Evolutionary conservation across 2,797 vertebrate species (phyloP).

Genomic region (Graptemys geographica): DNA sequence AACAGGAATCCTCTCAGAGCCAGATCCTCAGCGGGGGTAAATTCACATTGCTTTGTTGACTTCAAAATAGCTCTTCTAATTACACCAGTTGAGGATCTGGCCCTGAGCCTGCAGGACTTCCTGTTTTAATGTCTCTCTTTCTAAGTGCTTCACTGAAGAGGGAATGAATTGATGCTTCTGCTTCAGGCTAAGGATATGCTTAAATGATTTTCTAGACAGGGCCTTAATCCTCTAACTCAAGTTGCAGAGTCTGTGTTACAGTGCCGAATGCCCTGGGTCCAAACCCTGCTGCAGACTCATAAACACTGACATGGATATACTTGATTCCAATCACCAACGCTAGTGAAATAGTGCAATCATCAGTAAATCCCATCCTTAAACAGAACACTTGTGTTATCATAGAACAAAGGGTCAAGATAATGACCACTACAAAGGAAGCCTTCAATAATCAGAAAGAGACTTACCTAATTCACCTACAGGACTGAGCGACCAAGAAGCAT

Average conservation of each 20-base stretch:
- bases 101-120: too few species aligned
- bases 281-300: not conserved
- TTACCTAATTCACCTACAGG: not conserved
- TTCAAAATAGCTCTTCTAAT: not conserved
- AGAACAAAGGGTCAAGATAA: not conserved
- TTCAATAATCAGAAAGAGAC: not conserved
- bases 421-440: not conserved
- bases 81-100: too few species aligned
- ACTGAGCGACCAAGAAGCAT: not conserved
- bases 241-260: not conserved
- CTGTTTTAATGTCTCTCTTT: not conserved
- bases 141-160: not conserved
- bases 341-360: not conserved
- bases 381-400: not conserved
- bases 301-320: not conserved
- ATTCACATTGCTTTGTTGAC: not conserved
- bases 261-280: not conserved
- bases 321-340: too few species aligned
- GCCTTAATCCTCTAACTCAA: not conserved
- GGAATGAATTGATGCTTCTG: not conserved
- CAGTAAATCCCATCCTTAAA: not conserved
- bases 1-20: not conserved
- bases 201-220: not conserved
- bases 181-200: not conserved
- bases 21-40: not conserved